Evolutionary conservation across 2,113 vertebrate species (phyloP).

Genomic region (Catharus fuscescens): DNA sequence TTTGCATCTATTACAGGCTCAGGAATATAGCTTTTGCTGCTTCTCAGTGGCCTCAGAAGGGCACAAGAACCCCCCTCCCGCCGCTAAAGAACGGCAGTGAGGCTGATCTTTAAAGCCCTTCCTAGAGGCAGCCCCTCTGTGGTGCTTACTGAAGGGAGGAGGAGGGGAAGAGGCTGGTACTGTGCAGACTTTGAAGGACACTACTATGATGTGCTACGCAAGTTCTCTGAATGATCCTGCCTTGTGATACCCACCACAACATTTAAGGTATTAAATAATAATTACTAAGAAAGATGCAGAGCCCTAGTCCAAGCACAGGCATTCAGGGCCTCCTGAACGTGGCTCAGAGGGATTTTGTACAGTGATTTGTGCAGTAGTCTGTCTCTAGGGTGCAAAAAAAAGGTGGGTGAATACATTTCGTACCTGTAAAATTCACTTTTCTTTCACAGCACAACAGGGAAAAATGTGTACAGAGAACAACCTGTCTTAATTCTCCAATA

Average conservation of each 20-base stretch:
- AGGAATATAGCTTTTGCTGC: neutral
- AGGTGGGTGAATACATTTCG: neutral
- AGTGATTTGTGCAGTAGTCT: neutral
- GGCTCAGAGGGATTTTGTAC: neutral
- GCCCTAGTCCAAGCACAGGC: neutral
- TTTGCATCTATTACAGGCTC: slow-evolving; percentile 30
- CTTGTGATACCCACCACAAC: neutral
- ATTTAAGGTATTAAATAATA: neutral
- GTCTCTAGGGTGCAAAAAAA: neutral
- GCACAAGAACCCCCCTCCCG: neutral
- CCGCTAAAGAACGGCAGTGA: neutral
- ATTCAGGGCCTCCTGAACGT: neutral
- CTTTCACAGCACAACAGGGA: neutral
- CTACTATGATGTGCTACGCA: neutral
- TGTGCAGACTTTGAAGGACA: neutral
- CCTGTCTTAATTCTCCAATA: neutral
- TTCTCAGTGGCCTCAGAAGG: slow-evolving; percentile 19
- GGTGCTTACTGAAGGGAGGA: neutral
- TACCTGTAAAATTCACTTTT: slow-evolving; percentile 8
- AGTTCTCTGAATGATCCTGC: neutral
- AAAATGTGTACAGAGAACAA: neutral
- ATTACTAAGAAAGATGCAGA: neutral
- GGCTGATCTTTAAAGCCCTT: neutral
- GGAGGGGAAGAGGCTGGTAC: neutral
- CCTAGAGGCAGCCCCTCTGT: neutral